These are phyloP conservation scores for Phaethon lepturus DNA, from an alignment of 2,113 vertebrate genomes.

Conservation along the genomic window DNA sequence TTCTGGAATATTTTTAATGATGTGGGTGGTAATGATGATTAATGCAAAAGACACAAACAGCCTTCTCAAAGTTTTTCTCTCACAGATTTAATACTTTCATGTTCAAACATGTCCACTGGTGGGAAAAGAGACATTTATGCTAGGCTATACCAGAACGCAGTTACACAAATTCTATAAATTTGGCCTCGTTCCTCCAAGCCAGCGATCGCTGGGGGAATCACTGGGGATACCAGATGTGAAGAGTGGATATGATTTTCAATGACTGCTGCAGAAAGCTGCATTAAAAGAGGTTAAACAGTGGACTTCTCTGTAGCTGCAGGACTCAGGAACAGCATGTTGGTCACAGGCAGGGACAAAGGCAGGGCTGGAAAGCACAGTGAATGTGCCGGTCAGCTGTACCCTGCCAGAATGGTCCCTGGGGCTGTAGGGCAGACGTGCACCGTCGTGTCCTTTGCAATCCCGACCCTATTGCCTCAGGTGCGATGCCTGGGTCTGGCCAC, in stretches of 20 bases:
- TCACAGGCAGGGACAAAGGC: not conserved
- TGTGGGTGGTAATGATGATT: slow-evolving; percentile 38
- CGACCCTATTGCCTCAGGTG: not conserved
- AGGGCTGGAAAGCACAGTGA: not conserved
- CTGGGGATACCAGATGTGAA: not conserved
- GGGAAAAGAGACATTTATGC: slow-evolving; percentile 21
- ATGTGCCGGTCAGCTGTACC: not conserved
- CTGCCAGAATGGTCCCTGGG: not conserved
- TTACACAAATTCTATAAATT: not conserved
- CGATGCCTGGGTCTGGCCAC: not conserved
- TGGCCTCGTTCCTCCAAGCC: not conserved
- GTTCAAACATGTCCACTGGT: slow-evolving; percentile 54
- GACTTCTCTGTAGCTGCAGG: not conserved
- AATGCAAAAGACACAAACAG: slow-evolving; percentile 27
- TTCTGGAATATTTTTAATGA: slow-evolving; percentile 47
- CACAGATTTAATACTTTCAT: slow-evolving; percentile 36
- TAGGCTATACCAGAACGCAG: not conserved
- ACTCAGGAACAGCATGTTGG: fast-evolving
- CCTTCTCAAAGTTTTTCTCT: slow-evolving; percentile 39
- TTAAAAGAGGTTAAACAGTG: not conserved
- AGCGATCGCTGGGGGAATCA: fast-evolving
- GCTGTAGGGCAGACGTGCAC: not conserved
- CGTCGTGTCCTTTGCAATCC: not conserved
- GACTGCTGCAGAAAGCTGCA: not conserved
- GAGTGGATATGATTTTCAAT: not conserved